Evolutionary conservation across 2,888 invertebrate genomes (phyloP).

Genomic region (Melanostoma mellinum): DNA sequence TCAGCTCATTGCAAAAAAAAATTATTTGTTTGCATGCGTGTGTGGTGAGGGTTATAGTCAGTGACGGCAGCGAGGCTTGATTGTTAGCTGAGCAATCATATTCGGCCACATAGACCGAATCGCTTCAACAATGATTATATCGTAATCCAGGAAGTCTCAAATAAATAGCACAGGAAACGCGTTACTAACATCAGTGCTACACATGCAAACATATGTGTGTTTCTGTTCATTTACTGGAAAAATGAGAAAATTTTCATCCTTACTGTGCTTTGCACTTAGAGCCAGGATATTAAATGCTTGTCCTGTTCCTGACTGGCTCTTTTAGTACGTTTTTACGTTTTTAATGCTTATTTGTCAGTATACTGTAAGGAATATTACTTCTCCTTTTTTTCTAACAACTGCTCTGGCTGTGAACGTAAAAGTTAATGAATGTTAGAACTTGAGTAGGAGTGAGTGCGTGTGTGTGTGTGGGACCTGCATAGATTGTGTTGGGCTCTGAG

Average conservation of each 20-base stretch:
- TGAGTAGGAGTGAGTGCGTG: neutral
- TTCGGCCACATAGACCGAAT: constrained; percentile 32
- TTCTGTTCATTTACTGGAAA: neutral
- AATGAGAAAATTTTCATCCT: constrained; percentile 8
- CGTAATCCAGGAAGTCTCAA: constrained; percentile 64
- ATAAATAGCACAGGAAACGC: constrained; percentile 43
- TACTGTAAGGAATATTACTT: constrained; percentile 29
- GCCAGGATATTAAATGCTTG: constrained; percentile 65
- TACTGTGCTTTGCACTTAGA: constrained; percentile 53
- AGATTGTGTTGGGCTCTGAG: too few relatives aligned
- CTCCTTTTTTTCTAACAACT: neutral
- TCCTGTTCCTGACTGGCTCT: constrained; percentile 56
- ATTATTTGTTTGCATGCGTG: constrained; percentile 30
- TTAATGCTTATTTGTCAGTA: constrained; percentile 40
- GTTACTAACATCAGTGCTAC: constrained; percentile 10
- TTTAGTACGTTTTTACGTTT: constrained; percentile 42
- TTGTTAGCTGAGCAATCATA: constrained; percentile 53
- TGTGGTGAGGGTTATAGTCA: constrained; percentile 6
- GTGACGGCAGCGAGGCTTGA: constrained; percentile 1
- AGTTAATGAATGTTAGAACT: constrained; percentile 35
- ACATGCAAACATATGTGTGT: neutral
- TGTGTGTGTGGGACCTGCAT: neutral
- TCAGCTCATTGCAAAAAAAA: constrained; percentile 47
- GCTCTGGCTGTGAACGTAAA: constrained; percentile 31
- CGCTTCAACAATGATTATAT: constrained; percentile 64